Conservation (phyloP, 1,140 invertebrate species). For the Hylyphantes graminicola region DNA sequence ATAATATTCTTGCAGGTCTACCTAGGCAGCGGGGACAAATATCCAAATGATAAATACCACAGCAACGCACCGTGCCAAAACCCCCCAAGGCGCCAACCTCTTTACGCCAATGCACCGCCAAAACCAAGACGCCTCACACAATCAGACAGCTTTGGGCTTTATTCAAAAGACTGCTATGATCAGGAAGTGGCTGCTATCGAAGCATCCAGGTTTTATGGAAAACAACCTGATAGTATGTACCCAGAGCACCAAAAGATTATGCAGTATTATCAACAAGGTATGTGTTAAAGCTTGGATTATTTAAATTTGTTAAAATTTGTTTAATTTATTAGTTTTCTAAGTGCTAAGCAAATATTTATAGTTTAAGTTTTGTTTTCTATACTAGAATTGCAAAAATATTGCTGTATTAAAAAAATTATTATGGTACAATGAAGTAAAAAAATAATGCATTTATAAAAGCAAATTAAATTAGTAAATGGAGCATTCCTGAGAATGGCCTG, state of each 20-base stretch:
- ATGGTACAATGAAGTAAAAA: too few species aligned
- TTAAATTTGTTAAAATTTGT: too few species aligned
- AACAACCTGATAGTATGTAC: not conserved
- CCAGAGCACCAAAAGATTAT: slow-evolving; percentile 7
- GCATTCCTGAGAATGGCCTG: too few species aligned
- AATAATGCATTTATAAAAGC: too few species aligned
- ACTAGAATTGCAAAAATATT: too few species aligned
- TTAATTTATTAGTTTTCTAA: too few species aligned
- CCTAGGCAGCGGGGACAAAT: slow-evolving; percentile 62
- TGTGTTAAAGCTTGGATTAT: too few species aligned
- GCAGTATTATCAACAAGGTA: slow-evolving; percentile 9
- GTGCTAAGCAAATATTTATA: too few species aligned
- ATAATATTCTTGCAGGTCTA: slow-evolving; percentile 1
- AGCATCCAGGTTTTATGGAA: slow-evolving; percentile 10
- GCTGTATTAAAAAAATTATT: too few species aligned
- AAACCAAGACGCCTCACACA: slow-evolving; percentile 78
- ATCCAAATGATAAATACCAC: slow-evolving; percentile 54
- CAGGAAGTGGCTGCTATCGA: not conserved
- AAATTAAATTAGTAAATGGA: too few species aligned
- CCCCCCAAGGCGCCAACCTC: slow-evolving; percentile 72
- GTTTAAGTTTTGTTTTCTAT: too few species aligned
- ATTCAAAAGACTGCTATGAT: slow-evolving; percentile 53
- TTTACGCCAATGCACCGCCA: slow-evolving; percentile 89
- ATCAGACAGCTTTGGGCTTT: slow-evolving; percentile 43
- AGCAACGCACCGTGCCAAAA: slow-evolving; percentile 7